Conservation (phyloP, 1,140 invertebrate genomes). For the Coenobita brevimanus region DNA sequence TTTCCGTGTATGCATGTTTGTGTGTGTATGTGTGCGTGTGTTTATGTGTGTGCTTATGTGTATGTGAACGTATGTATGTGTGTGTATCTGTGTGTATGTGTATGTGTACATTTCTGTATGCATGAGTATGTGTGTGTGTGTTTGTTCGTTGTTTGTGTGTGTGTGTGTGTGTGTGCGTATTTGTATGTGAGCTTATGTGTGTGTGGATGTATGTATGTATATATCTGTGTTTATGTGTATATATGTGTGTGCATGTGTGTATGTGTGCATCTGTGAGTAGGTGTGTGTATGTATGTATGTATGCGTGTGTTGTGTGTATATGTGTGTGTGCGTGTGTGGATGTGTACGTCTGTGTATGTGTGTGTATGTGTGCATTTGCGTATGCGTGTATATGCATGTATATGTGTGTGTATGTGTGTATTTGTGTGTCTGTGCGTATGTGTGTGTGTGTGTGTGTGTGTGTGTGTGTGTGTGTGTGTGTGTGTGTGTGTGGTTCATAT, state of each 20-base stretch:
- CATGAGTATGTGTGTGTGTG: background rate
- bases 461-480: slow-evolving; percentile 28
- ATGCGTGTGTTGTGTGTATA: background rate
- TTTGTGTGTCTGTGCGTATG: slow-evolving; percentile 6
- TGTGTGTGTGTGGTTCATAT: background rate
- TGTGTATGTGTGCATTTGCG: background rate
- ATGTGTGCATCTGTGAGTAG: background rate
- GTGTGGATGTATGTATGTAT: slow-evolving; percentile 20
- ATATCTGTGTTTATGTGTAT: slow-evolving; percentile 13
- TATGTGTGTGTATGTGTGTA: slow-evolving; percentile 15
- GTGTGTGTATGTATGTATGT: background rate
- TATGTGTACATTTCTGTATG: background rate
- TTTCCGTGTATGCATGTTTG: too few relatives aligned
- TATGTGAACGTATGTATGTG: slow-evolving; percentile 8
- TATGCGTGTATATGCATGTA: background rate
- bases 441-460: slow-evolving; percentile 36
- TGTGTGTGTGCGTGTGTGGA: background rate
- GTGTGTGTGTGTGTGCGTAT: slow-evolving; percentile 17
- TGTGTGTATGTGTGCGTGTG: background rate
- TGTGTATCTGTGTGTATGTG: slow-evolving; percentile 11
- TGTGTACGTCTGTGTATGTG: background rate
- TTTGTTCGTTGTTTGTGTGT: background rate
- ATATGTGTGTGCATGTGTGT: background rate
- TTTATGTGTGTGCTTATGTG: background rate
- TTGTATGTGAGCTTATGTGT: slow-evolving; percentile 24